phyloP scores from a whole-genome alignment of 2,888 invertebrate species.

The Phlogophora meticulosa region DNA sequence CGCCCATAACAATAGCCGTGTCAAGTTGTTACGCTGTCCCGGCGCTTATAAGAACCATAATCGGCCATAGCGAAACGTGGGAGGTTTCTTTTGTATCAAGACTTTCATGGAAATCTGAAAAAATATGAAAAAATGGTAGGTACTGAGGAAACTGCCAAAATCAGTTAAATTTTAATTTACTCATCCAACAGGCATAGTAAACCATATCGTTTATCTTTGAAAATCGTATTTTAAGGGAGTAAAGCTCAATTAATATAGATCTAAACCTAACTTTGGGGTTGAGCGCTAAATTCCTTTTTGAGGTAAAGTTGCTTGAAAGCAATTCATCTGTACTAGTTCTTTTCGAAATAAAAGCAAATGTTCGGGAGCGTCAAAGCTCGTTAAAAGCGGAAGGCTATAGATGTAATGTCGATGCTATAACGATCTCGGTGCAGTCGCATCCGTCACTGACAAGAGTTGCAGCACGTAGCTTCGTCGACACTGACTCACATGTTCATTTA shows the following conservation, averaged over 20 bases:
- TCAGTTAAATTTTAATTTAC: slow-evolving; percentile 38
- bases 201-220: slow-evolving; percentile 42
- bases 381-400: slow-evolving; percentile 78
- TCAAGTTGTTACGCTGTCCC: slow-evolving; percentile 32
- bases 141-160: slow-evolving; percentile 11
- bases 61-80: background rate
- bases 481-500: slow-evolving; percentile 38
- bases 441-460: slow-evolving; percentile 79
- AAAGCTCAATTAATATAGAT: slow-evolving; percentile 49
- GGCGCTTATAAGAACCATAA: slow-evolving; percentile 20
- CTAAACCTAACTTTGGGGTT: slow-evolving; percentile 38
- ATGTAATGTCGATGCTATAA: slow-evolving; percentile 76
- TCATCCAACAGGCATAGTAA: slow-evolving; percentile 25
- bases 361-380: slow-evolving; percentile 73
- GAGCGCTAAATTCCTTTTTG: slow-evolving; percentile 55
- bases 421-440: slow-evolving; percentile 77
- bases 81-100: slow-evolving; percentile 11
- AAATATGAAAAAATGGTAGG: slow-evolving; percentile 7
- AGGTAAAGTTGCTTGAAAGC: slow-evolving; percentile 61
- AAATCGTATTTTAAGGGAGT: slow-evolving; percentile 46
- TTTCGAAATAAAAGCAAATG: slow-evolving; percentile 69
- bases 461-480: slow-evolving; percentile 55
- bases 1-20: slow-evolving; percentile 33
- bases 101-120: slow-evolving; percentile 13
- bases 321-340: slow-evolving; percentile 66